These are phyloP conservation scores for Drosophila mercatorum DNA, from an alignment of 2,888 invertebrate genomes.

Conservation along the genomic window DNA sequence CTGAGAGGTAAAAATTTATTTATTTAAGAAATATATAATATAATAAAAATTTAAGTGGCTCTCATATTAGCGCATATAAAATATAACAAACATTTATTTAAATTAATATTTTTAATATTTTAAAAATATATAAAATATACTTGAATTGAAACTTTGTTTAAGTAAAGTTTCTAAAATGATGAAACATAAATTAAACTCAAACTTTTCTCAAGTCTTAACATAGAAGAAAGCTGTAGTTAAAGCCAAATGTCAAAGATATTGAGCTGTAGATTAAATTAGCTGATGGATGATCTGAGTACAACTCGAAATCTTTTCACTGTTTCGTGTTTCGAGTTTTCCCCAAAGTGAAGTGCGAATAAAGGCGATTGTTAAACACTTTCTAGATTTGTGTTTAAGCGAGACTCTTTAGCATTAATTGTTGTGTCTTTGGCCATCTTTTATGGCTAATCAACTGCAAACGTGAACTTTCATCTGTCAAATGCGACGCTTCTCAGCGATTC, in stretches of 20 bases:
- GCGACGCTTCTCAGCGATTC: slow-evolving; percentile 19
- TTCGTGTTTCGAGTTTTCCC: neutral
- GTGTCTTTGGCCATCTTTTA: slow-evolving; percentile 35
- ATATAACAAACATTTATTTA: neutral
- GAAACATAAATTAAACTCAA: neutral
- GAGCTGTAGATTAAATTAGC: neutral
- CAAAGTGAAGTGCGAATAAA: too few species aligned
- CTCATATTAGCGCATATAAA: too few species aligned
- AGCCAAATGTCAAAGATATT: neutral
- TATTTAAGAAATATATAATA: too few species aligned
- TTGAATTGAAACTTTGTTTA: neutral
- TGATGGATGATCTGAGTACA: neutral
- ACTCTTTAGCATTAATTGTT: slow-evolving; percentile 25
- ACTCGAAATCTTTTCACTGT: neutral
- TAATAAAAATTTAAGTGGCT: too few species aligned
- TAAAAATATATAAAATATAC: neutral
- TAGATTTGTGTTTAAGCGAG: slow-evolving; percentile 16
- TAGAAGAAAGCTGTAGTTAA: neutral
- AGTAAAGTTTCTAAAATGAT: neutral
- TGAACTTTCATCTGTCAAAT: slow-evolving; percentile 60
- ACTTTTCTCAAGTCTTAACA: neutral
- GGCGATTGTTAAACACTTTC: slow-evolving; percentile 14
- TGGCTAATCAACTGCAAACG: slow-evolving; percentile 43
- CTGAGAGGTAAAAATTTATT: neutral
- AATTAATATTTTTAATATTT: neutral